Base-by-base conservation (phyloP, 2,113 vertebrate species). In the Aegypius monachus region DNA sequence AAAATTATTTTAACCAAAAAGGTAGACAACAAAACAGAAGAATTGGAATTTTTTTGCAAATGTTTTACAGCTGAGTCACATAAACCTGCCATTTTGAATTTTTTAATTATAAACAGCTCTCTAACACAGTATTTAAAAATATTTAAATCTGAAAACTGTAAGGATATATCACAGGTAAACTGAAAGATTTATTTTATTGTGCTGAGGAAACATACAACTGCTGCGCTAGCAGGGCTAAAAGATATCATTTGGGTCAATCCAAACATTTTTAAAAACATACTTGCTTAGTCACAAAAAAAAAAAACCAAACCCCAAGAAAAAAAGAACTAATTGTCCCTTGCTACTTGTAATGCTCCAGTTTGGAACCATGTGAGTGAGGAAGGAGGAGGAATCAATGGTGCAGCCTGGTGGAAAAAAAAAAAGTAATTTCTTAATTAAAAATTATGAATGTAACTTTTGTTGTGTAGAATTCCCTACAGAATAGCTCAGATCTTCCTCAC, bases 341-440 rank as follows among this genome's bases (percentile, higher is more conserved):
- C 7, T 66, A 56, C 50, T 72, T 83, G 7, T 29, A 89, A 23
- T 56, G 6, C 7, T 92, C 10, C 27, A 63, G 7, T 42, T 62
- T 83, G 68, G 43, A 96, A 78, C 27, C 5, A 42, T 40, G 23
- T 23, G 42, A 96, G 26, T 26, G 42, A 96, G 20, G 34, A 95
- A 90, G 81, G 48, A 93, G 50, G 93, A 87, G 32, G 52, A 92
- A 93, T 86, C 26, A 74, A 26, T 1, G 1, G 12, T 66, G 27
- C 56, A 90, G 81, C 42, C 55, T 7, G 2, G 65, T 36, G 70
- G 70, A 20, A 15, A 22, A 80, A 78, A 52, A 68, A 82, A 75
- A 81, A 29, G 40, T 55, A 87, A 97, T 95, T 97, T 96, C 94
- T 97, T 96, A 98, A 97, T 97, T 97, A 97, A 97, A 97, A 97